Conservation (phyloP, 2,888 invertebrate genomes). For the Habroteleia sp. region DNA sequence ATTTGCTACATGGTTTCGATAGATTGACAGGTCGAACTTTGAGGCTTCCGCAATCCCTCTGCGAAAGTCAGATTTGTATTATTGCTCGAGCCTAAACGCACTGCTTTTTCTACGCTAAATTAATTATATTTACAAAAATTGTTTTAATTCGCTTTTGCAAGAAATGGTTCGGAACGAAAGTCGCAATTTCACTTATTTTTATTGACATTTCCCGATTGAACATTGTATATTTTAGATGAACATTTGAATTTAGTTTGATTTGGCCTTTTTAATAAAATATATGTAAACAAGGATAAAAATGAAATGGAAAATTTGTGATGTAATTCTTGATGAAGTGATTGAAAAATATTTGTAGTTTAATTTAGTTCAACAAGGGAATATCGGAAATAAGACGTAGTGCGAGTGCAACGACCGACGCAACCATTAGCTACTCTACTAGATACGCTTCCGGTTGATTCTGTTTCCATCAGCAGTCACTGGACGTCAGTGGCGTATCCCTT, state of each 20-base stretch:
- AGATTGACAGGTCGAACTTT: slow-evolving; percentile 68
- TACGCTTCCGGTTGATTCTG: slow-evolving; percentile 53
- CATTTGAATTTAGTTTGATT: too few species aligned
- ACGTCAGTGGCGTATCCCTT: slow-evolving; percentile 37
- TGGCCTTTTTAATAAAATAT: too few species aligned
- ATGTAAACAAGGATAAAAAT: too few species aligned
- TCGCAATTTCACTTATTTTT: too few species aligned
- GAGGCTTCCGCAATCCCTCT: slow-evolving; percentile 76
- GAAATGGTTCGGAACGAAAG: neutral
- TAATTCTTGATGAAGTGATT: too few species aligned
- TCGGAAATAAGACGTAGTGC: slow-evolving; percentile 35
- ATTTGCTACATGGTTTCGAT: slow-evolving; percentile 73
- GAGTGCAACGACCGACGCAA: slow-evolving; percentile 53
- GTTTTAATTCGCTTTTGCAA: neutral
- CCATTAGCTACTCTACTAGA: slow-evolving; percentile 53
- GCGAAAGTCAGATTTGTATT: slow-evolving; percentile 65
- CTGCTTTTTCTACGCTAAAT: slow-evolving; percentile 18
- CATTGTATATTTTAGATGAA: too few species aligned
- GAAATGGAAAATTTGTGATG: too few species aligned
- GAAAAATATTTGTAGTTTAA: slow-evolving; percentile 21
- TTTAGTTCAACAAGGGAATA: slow-evolving; percentile 26
- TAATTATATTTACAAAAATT: too few species aligned
- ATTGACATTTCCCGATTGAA: too few species aligned
- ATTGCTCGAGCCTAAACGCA: slow-evolving; percentile 38
- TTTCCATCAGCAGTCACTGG: slow-evolving; percentile 52